phyloP scores from a whole-genome alignment of 2,797 vertebrate species.

The Borostomias antarcticus region DNA sequence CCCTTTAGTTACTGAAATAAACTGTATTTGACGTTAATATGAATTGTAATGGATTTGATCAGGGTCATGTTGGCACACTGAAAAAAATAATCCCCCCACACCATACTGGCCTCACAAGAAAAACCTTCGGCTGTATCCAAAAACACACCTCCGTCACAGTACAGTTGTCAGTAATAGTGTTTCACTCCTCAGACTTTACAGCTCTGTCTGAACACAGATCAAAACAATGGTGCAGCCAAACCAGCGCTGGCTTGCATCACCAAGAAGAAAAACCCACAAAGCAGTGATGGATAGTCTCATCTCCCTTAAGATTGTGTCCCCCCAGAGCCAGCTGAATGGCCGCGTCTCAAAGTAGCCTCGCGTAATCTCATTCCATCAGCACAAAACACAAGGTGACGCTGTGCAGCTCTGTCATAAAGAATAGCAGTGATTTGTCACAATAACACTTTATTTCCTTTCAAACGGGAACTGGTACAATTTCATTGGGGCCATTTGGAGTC shows the following conservation, averaged over 20 bases:
- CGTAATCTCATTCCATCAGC: slow-evolving; percentile 57
- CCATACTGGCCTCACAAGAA: no score
- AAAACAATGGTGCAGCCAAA: no score
- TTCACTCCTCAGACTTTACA: no score
- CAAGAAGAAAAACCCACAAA: slow-evolving; percentile 26
- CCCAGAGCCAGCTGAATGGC: slow-evolving; percentile 55
- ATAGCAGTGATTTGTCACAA: slow-evolving; percentile 49
- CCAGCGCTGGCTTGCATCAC: no score
- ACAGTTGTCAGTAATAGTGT: no score
- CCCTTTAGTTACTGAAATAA: not conserved
- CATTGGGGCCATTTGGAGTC: slow-evolving; percentile 11
- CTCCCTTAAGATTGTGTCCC: slow-evolving; percentile 46
- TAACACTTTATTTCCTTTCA: slow-evolving; percentile 48
- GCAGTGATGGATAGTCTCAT: slow-evolving; percentile 52
- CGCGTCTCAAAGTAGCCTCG: slow-evolving; percentile 41
- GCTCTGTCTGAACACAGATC: no score
- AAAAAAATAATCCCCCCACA: no score
- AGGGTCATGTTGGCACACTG: no score
- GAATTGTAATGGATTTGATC: no score
- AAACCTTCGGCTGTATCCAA: no score
- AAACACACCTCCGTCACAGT: no score
- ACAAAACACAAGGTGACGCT: slow-evolving; percentile 45
- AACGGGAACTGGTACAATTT: slow-evolving; percentile 23
- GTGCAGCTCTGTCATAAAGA: slow-evolving; percentile 41
- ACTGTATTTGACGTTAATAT: no score